Evolutionary conservation across 30 jellyfish, hydroid and myxozoan species (phyloP).

Genomic region (Turritopsis rubra): DNA sequence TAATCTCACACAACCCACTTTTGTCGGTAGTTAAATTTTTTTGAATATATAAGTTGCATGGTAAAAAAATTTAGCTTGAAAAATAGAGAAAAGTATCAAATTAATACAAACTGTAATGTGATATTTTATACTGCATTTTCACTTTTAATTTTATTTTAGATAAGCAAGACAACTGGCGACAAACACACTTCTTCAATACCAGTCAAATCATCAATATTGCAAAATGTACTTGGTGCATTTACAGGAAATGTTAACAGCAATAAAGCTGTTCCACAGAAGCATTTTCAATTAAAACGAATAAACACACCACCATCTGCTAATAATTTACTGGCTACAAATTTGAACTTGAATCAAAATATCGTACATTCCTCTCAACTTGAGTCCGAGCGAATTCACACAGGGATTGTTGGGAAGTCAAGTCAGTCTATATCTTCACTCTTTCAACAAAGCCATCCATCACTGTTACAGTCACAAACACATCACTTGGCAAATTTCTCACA

Average conservation of each 20-base stretch:
- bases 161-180: background rate
- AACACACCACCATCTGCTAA: background rate
- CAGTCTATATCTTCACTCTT: background rate
- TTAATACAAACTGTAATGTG: too few species aligned
- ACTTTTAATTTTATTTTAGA: background rate
- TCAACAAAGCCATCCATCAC: background rate
- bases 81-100: too few species aligned
- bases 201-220: background rate
- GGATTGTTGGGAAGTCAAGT: background rate
- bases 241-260: background rate
- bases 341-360: background rate
- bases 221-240: background rate
- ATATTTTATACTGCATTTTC: background rate
- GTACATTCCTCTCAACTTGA: background rate
- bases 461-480: background rate
- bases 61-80: too few species aligned
- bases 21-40: too few species aligned
- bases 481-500: background rate
- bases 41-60: too few species aligned
- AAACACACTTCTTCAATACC: background rate
- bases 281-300: background rate
- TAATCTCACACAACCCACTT: too few species aligned
- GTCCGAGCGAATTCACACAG: background rate
- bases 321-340: too few species aligned
- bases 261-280: background rate